Conservation (phyloP, 2,797 vertebrate species). For the Semotilus atromaculatus region DNA sequence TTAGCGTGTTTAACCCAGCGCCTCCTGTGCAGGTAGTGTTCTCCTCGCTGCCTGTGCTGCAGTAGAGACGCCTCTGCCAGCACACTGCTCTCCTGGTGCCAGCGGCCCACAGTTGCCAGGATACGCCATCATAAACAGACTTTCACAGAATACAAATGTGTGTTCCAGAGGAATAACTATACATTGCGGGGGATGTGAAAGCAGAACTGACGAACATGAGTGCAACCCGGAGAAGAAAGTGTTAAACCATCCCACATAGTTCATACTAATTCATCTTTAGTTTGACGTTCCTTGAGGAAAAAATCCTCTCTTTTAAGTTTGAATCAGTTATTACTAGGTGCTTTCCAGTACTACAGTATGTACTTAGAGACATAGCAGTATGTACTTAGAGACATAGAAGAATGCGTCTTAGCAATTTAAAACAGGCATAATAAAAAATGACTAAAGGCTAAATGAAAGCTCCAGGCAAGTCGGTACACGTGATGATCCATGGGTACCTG, state of each 20-base stretch:
- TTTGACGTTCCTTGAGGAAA: conserved; percentile 4
- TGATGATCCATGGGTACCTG: conserved; percentile 5
- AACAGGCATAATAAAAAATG: conserved; percentile 5
- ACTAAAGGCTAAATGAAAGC: conserved; percentile 35
- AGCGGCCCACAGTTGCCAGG: conserved; percentile 57
- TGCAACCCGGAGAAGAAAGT: conserved; percentile 9
- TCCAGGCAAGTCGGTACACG: not conserved
- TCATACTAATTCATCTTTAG: conserved; percentile 24
- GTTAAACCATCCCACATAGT: conserved; percentile 15
- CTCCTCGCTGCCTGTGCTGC: conserved; percentile 30
- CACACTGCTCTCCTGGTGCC: conserved; percentile 51
- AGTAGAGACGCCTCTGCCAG: conserved; percentile 43
- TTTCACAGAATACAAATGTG: conserved; percentile 61
- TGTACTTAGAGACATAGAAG: not conserved
- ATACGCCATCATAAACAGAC: conserved; percentile 63
- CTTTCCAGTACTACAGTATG: not conserved
- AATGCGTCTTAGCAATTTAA: not conserved
- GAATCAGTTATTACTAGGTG: not conserved
- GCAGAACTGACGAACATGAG: conserved; percentile 7
- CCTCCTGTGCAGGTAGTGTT: conserved; percentile 33
- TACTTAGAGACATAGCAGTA: not conserved
- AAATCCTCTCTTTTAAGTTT: not conserved
- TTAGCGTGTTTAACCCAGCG: conserved; percentile 28
- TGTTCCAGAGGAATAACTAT: conserved; percentile 42
- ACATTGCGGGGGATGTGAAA: conserved; percentile 40